phyloP scores from a whole-genome alignment of 2,888 invertebrate genomes.

The Masnerella sp. region DNA sequence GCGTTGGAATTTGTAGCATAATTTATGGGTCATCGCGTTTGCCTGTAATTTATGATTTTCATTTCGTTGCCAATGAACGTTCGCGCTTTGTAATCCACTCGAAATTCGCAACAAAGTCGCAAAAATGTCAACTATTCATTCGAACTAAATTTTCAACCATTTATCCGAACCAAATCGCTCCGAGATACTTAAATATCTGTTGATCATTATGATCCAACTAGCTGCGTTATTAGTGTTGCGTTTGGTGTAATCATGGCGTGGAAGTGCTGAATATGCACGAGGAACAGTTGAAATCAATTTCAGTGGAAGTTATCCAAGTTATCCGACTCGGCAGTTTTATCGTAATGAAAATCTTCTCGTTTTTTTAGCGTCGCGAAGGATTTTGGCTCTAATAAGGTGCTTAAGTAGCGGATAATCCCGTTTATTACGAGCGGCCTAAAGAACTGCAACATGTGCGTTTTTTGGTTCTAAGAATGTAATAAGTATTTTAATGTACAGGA shows the following conservation, averaged over 20 bases:
- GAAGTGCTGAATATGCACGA: neutral
- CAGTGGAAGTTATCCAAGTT: neutral
- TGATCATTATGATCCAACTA: neutral
- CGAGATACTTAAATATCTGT: neutral
- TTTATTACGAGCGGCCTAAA: conserved; percentile 18
- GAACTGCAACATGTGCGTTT: conserved; percentile 16
- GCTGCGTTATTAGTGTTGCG: neutral
- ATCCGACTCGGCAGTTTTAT: conserved; percentile 3
- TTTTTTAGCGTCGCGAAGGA: conserved; percentile 9
- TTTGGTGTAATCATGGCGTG: neutral
- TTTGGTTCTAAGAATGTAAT: conserved; percentile 13
- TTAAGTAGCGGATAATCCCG: conserved; percentile 26
- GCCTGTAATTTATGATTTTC: conserved; percentile 17
- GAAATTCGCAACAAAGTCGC: conserved; percentile 2
- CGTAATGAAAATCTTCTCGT: conserved; percentile 14
- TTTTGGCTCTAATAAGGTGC: conserved; percentile 19
- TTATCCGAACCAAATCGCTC: neutral
- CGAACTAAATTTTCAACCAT: neutral
- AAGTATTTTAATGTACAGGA: conserved; percentile 3
- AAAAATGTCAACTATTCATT: no score
- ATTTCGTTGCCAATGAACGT: conserved; percentile 3
- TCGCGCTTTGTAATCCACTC: conserved; percentile 13
- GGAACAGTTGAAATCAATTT: conserved; percentile 5
- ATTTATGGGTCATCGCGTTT: conserved; percentile 11
- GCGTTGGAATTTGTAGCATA: neutral